A percentile compares a stretch with the other conserved stretches of the same genome.
phyloP scores from a whole-genome alignment of 2,113 vertebrate species.

The Ariopsis seemanni region DNA sequence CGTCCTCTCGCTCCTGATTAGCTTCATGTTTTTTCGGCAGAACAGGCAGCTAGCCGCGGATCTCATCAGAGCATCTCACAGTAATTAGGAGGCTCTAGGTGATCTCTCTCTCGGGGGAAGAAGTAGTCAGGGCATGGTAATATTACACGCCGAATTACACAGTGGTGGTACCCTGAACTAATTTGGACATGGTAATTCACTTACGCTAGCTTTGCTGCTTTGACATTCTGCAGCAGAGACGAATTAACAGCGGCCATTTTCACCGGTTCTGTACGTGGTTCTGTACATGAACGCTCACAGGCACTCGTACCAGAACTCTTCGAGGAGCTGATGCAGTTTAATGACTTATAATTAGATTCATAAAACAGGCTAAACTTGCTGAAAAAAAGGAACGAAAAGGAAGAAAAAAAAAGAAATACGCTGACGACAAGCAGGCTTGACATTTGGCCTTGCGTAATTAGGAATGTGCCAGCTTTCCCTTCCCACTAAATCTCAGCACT shows the following conservation, averaged over 20 bases:
- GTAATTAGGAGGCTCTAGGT: slow-evolving; percentile 52
- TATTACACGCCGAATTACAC: slow-evolving; percentile 52
- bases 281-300: slow-evolving; percentile 23
- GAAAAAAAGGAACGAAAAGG: slow-evolving; percentile 53
- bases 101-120: slow-evolving; percentile 35
- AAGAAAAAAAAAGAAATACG: slow-evolving; percentile 61
- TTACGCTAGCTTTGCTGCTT: slow-evolving; percentile 35
- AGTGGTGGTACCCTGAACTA: slow-evolving; percentile 36
- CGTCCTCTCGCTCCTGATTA: background rate
- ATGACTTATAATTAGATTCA: slow-evolving; percentile 81
- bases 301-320: slow-evolving; percentile 65
- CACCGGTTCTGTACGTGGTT: slow-evolving; percentile 23
- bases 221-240: slow-evolving; percentile 31
- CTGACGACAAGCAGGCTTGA: slow-evolving; percentile 81
- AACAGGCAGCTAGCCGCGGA: background rate
- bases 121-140: slow-evolving; percentile 39
- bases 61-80: slow-evolving; percentile 24
- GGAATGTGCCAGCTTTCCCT: slow-evolving; percentile 74
- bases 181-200: slow-evolving; percentile 53
- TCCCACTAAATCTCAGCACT: slow-evolving; percentile 78
- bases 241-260: slow-evolving; percentile 51
- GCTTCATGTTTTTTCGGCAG: background rate
- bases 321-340: slow-evolving; percentile 68
- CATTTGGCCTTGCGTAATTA: slow-evolving; percentile 82
- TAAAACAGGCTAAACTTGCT: slow-evolving; percentile 75